Evolutionary conservation across 2,888 invertebrate genomes (phyloP), one percentile per base, ranked within the genome.

Genomic region (Osmoderma eremita): DNA sequence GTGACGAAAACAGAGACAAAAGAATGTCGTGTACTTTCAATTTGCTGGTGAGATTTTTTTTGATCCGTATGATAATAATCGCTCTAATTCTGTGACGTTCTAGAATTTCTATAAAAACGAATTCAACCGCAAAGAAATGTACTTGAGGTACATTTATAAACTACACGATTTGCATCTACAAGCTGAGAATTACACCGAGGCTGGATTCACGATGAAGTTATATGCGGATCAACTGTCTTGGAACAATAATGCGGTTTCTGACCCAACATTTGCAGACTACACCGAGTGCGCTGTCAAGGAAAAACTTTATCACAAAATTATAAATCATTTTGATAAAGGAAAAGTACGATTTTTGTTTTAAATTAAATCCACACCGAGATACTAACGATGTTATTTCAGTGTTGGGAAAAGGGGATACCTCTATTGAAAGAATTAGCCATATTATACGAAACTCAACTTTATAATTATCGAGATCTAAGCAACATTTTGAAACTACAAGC

Each of bases 21-120:
- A 86, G 95, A 68, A 97, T 97, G 96, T 95, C 95, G 0, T 97
- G 97, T 79, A 97, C 97, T 2, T 95, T 97, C 65, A 97, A 97
- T 82, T 85, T 98, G 71, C 85, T 97, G 80, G 94, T 93, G 81
- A 84, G 86, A 79, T 3, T 13, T 1, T 12, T 1, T 2, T 1
- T 12, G 17, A 6, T 17, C 10, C 61, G 36, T 38, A 49, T 38
- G 17, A 13, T 50, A 18, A 39, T 17, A 2, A 0, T 22, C 49
- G 6, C 24, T 38, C 3, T 41, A 30, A 2, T 51, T 17, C n/a
- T n/a, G n/a, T n/a, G n/a, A n/a, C n/a, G n/a, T n/a, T 18, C 4
- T 18, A 94, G 93, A 96, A 97, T 78, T 98, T 97, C 81, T 97
- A 97, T 85, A 95, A 96, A 81, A 95, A 94, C 79, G 96, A 97